Evolutionary conservation across 2,113 vertebrate genomes (phyloP), one percentile per base, ranked within the genome.

Genomic region (Nothocercus julius): DNA sequence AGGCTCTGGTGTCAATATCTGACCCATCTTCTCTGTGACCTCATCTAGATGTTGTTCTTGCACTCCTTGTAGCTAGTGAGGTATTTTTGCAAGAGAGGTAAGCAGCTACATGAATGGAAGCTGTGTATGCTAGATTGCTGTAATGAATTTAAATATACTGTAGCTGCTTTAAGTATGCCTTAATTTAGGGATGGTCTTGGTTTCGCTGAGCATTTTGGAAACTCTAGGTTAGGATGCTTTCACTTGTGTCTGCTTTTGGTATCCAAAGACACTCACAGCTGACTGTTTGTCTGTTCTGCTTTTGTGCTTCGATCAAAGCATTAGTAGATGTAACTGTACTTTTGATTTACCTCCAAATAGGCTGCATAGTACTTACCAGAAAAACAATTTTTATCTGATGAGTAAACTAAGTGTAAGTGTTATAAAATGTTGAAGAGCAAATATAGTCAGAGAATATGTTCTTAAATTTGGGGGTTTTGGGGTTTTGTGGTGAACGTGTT

Each of bases 111-210:
- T 44, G 24, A 69, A n/a, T 32, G 36, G 64, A 78, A 82, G n/a
- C 44, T 82, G 36, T 13, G 10, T n/a, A 15, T 51, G 81, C 45
- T 13, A 5, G 56, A 53, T 53, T 42, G 5, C 17, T 68, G 13
- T 47, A 74, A 30, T 0, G 20, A 69, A 89, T 73, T 76, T 38
- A 7, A 77, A 44, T 47, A 19, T 58, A 58, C 30, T 18, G 5
- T 13, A 11, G 38, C 14, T 0, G 1, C 5, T 34, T 28, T 34
- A 40, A 36, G 10, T 4, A 20, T 5, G 44, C 81, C 0, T 1
- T 54, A 44, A 15, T 1, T 5, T 45, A 44, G n/a, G 21, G 28
- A 36, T n/a, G 53, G 0, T 69, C 36, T 85, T 40, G 34, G 10
- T 59, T 87, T 21, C 22, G 3, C 3, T 38, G 9, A 9, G 13